Conservation (phyloP, 2,797 vertebrate genomes). For the Anolis apletophallus region DNA sequence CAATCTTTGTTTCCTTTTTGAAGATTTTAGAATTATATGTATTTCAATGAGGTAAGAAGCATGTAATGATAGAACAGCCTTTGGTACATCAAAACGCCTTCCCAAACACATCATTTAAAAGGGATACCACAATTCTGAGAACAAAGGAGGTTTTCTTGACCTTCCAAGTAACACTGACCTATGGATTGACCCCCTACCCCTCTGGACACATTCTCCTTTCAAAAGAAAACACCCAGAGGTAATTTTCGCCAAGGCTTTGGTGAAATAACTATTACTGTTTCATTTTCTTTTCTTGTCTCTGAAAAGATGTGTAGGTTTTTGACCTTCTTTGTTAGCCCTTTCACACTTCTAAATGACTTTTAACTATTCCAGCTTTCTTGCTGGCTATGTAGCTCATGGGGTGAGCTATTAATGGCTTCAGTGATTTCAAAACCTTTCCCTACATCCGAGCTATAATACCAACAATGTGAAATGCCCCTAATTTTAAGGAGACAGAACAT, state of each 20-base stretch:
- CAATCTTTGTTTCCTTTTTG: background rate
- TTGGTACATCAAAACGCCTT: background rate
- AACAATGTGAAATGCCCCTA: background rate
- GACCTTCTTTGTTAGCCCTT: background rate
- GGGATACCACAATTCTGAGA: background rate
- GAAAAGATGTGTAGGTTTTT: background rate
- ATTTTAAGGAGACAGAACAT: background rate
- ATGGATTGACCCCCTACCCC: background rate
- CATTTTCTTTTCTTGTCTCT: background rate
- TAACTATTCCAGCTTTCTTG: background rate
- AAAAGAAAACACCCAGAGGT: conserved; percentile 6
- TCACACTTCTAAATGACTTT: background rate
- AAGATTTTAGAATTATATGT: conserved; percentile 10
- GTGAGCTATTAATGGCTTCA: background rate
- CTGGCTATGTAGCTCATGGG: background rate
- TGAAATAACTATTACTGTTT: conserved; percentile 1
- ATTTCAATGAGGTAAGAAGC: background rate
- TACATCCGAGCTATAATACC: background rate
- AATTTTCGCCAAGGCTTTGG: background rate
- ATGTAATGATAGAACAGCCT: background rate
- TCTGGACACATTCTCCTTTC: background rate
- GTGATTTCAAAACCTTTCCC: background rate
- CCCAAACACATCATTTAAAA: background rate
- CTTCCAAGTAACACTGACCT: conserved; percentile 7
- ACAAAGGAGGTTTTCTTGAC: background rate